Conservation (phyloP, 2,797 vertebrate species). For the Vespertilio murinus region DNA sequence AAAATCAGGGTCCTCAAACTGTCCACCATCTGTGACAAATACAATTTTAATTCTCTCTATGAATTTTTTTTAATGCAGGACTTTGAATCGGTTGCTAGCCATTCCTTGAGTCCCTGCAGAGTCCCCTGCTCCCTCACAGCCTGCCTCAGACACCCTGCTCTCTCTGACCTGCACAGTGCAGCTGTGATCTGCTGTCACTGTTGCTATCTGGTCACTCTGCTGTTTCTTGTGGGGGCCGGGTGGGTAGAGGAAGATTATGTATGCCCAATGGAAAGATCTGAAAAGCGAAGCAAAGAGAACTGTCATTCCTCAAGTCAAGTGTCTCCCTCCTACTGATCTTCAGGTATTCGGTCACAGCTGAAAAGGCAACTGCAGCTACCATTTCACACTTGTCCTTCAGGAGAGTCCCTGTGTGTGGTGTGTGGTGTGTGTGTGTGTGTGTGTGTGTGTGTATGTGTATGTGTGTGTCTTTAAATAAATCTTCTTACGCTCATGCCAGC, state of each 20-base stretch:
- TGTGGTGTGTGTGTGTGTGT: background rate
- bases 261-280: background rate
- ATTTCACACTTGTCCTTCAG: background rate
- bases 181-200: background rate
- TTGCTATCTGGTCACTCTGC: background rate
- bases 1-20: background rate
- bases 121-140: background rate
- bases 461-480: background rate
- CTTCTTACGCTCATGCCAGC: background rate
- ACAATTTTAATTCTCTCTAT: background rate
- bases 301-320: background rate
- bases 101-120: background rate
- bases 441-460: too few species aligned
- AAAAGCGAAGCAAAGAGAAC: background rate
- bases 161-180: background rate
- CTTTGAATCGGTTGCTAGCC: background rate
- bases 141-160: too few species aligned
- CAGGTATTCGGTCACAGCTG: background rate
- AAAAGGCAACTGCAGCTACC: background rate
- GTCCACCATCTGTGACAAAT: background rate
- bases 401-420: background rate
- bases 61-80: background rate
- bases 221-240: background rate
- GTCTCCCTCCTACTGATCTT: background rate
- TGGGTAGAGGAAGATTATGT: background rate